Evolutionary conservation across 2,113 vertebrate species (phyloP), one percentile per base, ranked within the genome.

Genomic region (Ceratotherium simum): DNA sequence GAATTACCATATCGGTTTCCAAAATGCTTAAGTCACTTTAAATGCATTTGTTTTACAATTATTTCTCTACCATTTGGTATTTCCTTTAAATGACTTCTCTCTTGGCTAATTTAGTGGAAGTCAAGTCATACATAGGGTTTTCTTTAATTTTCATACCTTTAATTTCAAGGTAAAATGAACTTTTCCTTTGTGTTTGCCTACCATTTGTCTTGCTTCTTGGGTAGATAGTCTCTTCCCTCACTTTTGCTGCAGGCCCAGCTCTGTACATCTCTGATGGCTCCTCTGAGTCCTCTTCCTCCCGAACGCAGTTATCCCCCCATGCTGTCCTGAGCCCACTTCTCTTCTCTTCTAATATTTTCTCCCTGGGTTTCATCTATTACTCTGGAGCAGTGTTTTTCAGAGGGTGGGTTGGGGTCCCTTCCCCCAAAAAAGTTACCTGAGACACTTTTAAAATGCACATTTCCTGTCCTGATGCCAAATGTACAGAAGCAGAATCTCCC

Each of bases 11-110:
- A 18, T 21, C 88, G 51, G 33, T 88, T 93, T 78, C 81, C 80
- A 83, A 95, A 96, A 91, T 58, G 79, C 29, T 69, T 29, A 36
- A 78, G 54, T 79, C 81, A 81, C 70, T 93, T 84, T 64, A 80
- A 69, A 70, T 25, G 11, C 9, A 65, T 65, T n/a, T 73, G 42
- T 72, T 97, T 91, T 48, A 58, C 21, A 84, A 67, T 79, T 62
- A 75, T 95, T 97, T 93, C 70, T 85, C 80, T 27, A 36, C 18
- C 27, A 83, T 25, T 75, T 76, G 64, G n/a, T 86, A 13, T 36
- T 97, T 91, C 82, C 78, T 85, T 81, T 75, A 72, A 80, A 58
- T 81, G 25, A 54, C 17, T 58, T 79, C 84, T 88, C 56, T 84
- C 48, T 90, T 85, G 65, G 31, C 60, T 89, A 65, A 72, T 58